Evolutionary conservation across 2,797 vertebrate genomes (phyloP).

Genomic region (Steatocranus sp.): DNA sequence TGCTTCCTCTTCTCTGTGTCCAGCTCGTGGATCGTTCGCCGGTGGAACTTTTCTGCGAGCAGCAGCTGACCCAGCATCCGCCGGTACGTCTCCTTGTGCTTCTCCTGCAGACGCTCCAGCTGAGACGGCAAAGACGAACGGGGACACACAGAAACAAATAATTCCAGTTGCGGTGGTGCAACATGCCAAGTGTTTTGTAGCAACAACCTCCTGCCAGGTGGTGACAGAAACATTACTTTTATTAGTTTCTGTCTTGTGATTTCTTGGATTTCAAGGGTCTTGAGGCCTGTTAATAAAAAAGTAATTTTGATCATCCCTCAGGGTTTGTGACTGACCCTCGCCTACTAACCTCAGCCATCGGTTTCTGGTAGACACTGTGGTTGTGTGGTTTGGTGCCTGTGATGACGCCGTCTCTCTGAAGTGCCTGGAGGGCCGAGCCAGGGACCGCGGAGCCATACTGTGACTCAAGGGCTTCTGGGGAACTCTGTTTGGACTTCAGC

Average conservation of each 20-base stretch:
- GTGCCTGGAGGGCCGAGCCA: constrained; percentile 82
- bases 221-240: background rate
- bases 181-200: background rate
- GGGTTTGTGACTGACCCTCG: background rate
- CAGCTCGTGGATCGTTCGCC: constrained; percentile 89
- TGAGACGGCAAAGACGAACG: constrained; percentile 38
- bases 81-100: constrained; percentile 92
- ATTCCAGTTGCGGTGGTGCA: background rate
- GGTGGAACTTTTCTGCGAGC: constrained; percentile 92
- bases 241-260: background rate
- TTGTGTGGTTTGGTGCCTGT: constrained; percentile 75
- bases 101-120: constrained; percentile 94
- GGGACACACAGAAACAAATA: background rate
- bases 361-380: constrained; percentile 88
- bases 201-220: background rate
- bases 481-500: constrained; percentile 84
- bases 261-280: background rate
- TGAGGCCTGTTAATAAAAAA: background rate
- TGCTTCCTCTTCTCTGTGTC: constrained; percentile 95
- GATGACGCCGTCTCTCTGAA: constrained; percentile 86
- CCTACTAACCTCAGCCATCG: constrained; percentile 85
- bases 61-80: constrained; percentile 97
- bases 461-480: constrained; percentile 82
- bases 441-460: constrained; percentile 84
- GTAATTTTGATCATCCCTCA: background rate